phyloP scores from a whole-genome alignment of 2,113 vertebrate genomes.

The Hippopotamus amphibius region DNA sequence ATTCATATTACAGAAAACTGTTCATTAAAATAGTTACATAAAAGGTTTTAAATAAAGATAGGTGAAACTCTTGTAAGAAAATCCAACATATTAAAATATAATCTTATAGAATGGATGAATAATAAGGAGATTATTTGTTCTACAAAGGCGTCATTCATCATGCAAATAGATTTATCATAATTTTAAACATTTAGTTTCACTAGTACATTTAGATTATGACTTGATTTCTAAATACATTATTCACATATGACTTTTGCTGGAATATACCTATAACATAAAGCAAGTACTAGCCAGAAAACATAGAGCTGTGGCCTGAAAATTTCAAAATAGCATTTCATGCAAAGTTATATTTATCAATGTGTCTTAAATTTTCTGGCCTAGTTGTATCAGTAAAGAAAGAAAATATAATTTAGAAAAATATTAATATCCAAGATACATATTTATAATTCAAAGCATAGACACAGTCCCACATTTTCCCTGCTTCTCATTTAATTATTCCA shows the following conservation, averaged over 20 bases:
- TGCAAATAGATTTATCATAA: slow-evolving; percentile 9
- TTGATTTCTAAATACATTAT: slow-evolving; percentile 50
- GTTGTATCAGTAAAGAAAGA: slow-evolving; percentile 48
- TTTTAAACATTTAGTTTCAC: slow-evolving; percentile 47
- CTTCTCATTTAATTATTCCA: slow-evolving; percentile 28
- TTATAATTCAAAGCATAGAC: slow-evolving; percentile 38
- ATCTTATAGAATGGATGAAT: not conserved
- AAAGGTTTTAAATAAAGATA: slow-evolving; percentile 47
- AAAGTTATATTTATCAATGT: slow-evolving; percentile 1
- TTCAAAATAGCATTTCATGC: slow-evolving; percentile 19
- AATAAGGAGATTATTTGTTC: not conserved
- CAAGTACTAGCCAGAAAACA: slow-evolving; percentile 33
- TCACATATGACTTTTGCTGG: slow-evolving; percentile 37
- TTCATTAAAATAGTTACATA: slow-evolving; percentile 16
- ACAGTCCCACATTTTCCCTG: not conserved
- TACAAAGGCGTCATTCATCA: not conserved
- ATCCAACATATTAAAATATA: not conserved
- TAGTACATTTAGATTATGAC: slow-evolving; percentile 2
- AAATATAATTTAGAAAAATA: not conserved
- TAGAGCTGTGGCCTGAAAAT: not conserved
- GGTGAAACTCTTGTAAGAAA: slow-evolving; percentile 9
- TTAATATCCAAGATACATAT: not conserved
- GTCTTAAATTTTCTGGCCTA: slow-evolving; percentile 2
- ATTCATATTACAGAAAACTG: not conserved
- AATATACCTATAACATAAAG: slow-evolving; percentile 24